Conservation (phyloP, 2,113 vertebrate species). For the Tauraco erythrolophus region DNA sequence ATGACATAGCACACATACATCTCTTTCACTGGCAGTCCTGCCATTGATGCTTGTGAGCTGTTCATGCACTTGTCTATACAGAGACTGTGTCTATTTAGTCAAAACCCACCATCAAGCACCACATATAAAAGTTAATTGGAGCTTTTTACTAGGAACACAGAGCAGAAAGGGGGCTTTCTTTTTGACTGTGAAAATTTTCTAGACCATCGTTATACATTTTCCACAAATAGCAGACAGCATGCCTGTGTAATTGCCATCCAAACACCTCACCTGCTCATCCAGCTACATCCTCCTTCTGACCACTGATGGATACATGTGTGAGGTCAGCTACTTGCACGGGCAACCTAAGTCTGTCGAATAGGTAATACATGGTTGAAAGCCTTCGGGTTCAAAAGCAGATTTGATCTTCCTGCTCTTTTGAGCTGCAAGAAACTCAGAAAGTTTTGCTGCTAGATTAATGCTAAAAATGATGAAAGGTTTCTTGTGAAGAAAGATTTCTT, state of each 20-base stretch:
- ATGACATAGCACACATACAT: not conserved
- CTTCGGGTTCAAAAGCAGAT: not conserved
- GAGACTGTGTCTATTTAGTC: not conserved
- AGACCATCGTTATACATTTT: not conserved
- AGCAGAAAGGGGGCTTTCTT: not conserved
- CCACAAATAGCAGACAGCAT: not conserved
- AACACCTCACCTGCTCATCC: not conserved
- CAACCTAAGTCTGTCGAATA: not conserved
- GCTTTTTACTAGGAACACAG: not conserved
- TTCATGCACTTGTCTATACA: not conserved
- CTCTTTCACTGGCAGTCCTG: not conserved
- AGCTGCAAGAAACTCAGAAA: not conserved
- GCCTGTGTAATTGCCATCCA: not conserved
- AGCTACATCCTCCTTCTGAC: not conserved
- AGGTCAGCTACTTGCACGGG: not conserved
- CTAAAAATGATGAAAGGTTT: not conserved
- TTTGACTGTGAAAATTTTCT: not conserved
- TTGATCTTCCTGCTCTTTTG: not conserved
- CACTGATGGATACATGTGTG: not conserved
- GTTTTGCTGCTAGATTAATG: not conserved
- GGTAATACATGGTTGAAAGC: not conserved
- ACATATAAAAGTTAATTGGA: not conserved
- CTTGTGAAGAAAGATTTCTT: not conserved
- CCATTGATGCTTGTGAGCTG: accelerated
- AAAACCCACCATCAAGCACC: not conserved